Percentiles rank a stretch among this genome's conserved stretches.
Evolutionary conservation across 2,888 invertebrate species (phyloP).

Genomic region (Mythimna lalbum): DNA sequence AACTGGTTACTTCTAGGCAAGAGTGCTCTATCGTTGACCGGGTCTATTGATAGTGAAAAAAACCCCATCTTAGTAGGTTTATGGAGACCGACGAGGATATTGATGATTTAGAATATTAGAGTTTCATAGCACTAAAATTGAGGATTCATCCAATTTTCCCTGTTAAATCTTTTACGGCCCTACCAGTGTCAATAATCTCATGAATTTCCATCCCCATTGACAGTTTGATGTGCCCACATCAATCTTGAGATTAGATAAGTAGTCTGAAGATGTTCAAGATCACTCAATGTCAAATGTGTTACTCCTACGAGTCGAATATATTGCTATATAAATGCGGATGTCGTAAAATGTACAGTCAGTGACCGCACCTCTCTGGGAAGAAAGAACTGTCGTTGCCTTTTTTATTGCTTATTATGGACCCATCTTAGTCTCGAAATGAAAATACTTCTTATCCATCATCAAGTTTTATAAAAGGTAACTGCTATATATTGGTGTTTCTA

Average conservation of each 20-base stretch:
- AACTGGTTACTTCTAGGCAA: too few relatives aligned
- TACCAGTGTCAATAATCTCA: conserved; percentile 53
- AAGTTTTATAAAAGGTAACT: too few relatives aligned
- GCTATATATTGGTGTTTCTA: too few relatives aligned
- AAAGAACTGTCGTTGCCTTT: conserved; percentile 34
- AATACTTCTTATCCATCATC: too few relatives aligned
- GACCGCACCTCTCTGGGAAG: conserved; percentile 50
- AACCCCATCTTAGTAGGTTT: not conserved
- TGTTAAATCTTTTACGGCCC: conserved; percentile 2
- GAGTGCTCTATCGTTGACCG: too few relatives aligned
- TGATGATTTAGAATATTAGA: not conserved
- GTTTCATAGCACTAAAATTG: not conserved
- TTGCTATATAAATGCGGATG: conserved; percentile 57
- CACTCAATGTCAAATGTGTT: conserved; percentile 63
- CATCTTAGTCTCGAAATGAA: not conserved
- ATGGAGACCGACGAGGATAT: not conserved
- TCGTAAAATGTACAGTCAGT: conserved; percentile 63
- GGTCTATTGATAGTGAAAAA: too few relatives aligned
- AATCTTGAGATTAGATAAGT: conserved; percentile 54
- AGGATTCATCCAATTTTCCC: not conserved
- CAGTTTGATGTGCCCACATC: conserved; percentile 42
- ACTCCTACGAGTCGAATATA: conserved; percentile 52
- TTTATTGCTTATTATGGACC: not conserved
- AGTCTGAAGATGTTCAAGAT: conserved; percentile 42
- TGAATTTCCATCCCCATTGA: conserved; percentile 48